Evolutionary conservation across 35 echinoderm and acorn worm species (phyloP).

Genomic region (Stichopus chloronotus): DNA sequence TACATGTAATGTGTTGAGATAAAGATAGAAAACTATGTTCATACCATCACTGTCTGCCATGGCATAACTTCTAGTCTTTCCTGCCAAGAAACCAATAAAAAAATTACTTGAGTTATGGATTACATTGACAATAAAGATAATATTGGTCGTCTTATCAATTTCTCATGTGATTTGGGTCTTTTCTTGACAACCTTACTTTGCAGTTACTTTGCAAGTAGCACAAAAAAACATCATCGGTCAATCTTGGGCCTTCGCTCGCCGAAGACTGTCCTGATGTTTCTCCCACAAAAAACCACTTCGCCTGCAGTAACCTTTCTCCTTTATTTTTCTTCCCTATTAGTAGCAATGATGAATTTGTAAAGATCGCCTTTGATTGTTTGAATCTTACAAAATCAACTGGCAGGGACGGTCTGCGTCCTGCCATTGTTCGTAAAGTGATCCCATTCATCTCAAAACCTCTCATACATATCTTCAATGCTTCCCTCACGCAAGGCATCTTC

Average conservation of each 20-base stretch:
- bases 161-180: too few species aligned
- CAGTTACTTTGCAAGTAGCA: background rate
- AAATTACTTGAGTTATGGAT: too few species aligned
- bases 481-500: background rate
- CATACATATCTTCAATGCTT: background rate
- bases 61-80: too few species aligned
- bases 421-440: constrained; percentile 10
- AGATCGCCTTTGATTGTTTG: background rate
- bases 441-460: background rate
- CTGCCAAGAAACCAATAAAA: too few species aligned
- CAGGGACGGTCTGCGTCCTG: constrained; percentile 24
- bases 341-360: background rate
- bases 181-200: too few species aligned
- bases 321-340: background rate
- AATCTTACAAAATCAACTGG: constrained; percentile 11
- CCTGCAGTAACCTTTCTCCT: background rate
- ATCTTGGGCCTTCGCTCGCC: background rate
- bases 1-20: too few species aligned
- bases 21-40: too few species aligned
- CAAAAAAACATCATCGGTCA: background rate
- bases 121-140: too few species aligned
- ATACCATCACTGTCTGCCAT: too few species aligned
- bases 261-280: background rate
- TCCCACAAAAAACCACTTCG: background rate
- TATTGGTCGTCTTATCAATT: too few species aligned